Conservation (phyloP, 2,797 vertebrate genomes). For the Australoheros facetus region DNA sequence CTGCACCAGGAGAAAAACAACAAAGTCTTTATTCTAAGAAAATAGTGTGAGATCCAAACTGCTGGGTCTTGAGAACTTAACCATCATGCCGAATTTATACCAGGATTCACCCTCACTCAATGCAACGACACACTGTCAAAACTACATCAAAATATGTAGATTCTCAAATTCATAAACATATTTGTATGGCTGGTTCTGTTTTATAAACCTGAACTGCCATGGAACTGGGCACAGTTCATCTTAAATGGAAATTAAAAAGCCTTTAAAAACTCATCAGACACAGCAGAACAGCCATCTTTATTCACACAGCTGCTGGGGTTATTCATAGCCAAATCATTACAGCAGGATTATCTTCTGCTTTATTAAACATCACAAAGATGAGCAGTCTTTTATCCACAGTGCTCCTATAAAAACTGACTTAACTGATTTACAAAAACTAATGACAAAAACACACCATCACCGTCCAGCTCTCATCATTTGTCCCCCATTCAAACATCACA, state of each 20-base stretch:
- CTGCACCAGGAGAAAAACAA: constrained; percentile 64
- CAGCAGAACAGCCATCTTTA: neutral
- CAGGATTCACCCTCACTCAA: neutral
- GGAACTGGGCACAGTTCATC: neutral
- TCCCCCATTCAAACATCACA: neutral
- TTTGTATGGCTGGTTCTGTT: neutral
- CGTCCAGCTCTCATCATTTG: neutral
- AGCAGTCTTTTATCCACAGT: neutral
- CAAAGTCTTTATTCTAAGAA: neutral
- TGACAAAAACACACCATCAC: neutral
- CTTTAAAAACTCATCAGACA: neutral
- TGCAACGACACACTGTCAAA: neutral
- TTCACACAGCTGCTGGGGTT: neutral
- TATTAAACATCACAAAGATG: neutral
- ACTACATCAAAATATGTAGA: neutral
- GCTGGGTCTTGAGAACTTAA: neutral
- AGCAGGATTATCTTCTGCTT: neutral
- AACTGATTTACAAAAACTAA: neutral
- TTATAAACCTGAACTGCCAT: neutral
- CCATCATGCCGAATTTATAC: neutral
- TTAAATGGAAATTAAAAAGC: neutral
- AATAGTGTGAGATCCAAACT: neutral
- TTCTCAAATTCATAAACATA: neutral
- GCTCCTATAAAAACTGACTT: neutral
- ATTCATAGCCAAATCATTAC: neutral